These are phyloP conservation scores for Papilio demoleus DNA, from an alignment of 2,888 invertebrate genomes.

Conservation along the genomic window DNA sequence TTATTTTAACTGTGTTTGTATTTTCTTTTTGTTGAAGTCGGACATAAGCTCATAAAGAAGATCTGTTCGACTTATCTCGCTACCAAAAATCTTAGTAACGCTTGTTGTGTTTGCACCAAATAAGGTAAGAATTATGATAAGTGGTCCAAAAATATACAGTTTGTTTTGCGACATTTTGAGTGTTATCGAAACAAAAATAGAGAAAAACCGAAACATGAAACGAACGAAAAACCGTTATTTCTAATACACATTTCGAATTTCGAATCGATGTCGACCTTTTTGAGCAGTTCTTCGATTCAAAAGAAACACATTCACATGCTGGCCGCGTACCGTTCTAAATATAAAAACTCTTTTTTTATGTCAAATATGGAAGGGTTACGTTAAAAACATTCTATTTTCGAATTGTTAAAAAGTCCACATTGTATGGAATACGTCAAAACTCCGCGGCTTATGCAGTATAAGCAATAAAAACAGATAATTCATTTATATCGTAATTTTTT, in stretches of 20 bases:
- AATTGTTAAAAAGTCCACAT: slow-evolving; percentile 83
- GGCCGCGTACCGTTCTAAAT: slow-evolving; percentile 79
- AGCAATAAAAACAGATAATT: slow-evolving; percentile 47
- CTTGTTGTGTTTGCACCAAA: not conserved
- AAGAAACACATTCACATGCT: slow-evolving; percentile 79
- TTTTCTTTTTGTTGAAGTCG: no score
- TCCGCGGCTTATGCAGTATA: slow-evolving; percentile 69
- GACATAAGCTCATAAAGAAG: no score
- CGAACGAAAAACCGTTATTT: slow-evolving; percentile 56
- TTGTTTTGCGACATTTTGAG: slow-evolving; percentile 13
- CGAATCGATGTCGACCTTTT: slow-evolving; percentile 68
- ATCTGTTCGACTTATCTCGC: not conserved
- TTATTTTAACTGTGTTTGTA: no score
- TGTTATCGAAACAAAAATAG: not conserved
- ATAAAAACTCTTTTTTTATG: slow-evolving; percentile 78
- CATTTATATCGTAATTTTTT: not conserved
- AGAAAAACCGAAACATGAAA: slow-evolving; percentile 33
- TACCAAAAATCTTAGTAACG: not conserved
- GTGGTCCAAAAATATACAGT: not conserved
- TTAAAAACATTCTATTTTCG: slow-evolving; percentile 83
- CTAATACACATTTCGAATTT: slow-evolving; percentile 65
- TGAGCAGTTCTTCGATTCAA: slow-evolving; percentile 77
- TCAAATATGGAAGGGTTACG: slow-evolving; percentile 84
- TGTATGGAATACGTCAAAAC: slow-evolving; percentile 83
- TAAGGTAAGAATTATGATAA: slow-evolving; percentile 10